Percentiles rank a stretch among this genome's conserved stretches.
Evolutionary conservation across 2,113 vertebrate genomes (phyloP).

Genomic region (Amblyornis subalaris): DNA sequence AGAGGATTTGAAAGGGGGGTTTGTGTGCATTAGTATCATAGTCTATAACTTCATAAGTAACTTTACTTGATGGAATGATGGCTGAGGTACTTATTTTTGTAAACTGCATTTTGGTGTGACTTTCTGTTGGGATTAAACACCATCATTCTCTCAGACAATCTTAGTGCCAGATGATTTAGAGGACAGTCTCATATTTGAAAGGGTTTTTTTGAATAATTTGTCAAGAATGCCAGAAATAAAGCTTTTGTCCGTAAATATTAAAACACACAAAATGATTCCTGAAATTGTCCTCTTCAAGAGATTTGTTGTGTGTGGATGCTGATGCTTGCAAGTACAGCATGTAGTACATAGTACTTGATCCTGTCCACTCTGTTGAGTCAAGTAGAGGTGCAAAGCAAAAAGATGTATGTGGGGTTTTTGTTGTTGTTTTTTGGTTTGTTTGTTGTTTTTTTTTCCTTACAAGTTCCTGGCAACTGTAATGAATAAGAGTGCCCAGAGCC

Average conservation of each 20-base stretch:
- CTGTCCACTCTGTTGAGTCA: background rate
- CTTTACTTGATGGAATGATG: background rate
- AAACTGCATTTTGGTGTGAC: background rate
- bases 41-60: background rate
- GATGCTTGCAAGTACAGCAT: background rate
- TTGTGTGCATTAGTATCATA: background rate
- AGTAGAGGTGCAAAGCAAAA: background rate
- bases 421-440: background rate
- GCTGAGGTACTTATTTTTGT: background rate
- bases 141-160: background rate
- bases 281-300: background rate
- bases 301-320: background rate
- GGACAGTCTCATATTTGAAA: background rate
- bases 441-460: background rate
- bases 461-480: background rate
- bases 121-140: background rate
- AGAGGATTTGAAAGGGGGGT: background rate
- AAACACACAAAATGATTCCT: background rate
- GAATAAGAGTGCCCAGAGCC: background rate
- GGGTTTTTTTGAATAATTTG: background rate
- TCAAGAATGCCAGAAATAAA: background rate
- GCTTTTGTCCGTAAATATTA: background rate
- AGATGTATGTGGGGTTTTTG: background rate
- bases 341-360: background rate
- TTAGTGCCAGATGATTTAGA: background rate